Conservation (phyloP, 1,140 invertebrate genomes). For the Goniozus legneri region DNA sequence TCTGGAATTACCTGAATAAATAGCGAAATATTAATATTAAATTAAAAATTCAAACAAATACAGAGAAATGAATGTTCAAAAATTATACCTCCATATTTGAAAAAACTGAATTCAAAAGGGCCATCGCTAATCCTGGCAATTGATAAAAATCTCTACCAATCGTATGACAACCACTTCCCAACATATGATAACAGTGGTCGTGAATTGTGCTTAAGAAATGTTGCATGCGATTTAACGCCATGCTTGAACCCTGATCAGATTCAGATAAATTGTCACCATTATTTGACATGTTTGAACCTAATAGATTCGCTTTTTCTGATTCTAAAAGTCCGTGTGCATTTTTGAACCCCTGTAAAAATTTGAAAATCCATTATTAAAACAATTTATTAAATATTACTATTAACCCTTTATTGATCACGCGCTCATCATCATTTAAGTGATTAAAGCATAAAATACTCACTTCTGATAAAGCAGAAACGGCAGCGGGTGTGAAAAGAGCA, state of each 20-base stretch:
- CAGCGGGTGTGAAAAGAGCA: constrained; percentile 71
- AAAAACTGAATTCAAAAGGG: constrained; percentile 64
- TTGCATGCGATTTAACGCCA: constrained; percentile 76
- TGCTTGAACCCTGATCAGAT: constrained; percentile 48
- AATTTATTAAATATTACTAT: constrained; percentile 7
- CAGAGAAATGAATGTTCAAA: not conserved
- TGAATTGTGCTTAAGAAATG: constrained; percentile 68
- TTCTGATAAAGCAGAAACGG: constrained; percentile 60
- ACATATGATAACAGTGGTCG: constrained; percentile 74
- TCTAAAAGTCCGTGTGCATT: constrained; percentile 69
- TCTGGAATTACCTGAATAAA: constrained; percentile 69
- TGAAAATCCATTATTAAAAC: too few relatives aligned
- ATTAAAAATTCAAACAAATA: too few relatives aligned
- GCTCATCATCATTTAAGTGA: too few relatives aligned
- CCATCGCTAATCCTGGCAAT: constrained; percentile 62
- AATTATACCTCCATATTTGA: constrained; percentile 63
- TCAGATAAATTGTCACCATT: constrained; percentile 50
- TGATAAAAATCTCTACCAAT: constrained; percentile 81
- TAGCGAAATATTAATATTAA: too few relatives aligned
- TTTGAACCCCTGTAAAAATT: constrained; percentile 61
- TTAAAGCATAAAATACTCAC: constrained; percentile 37
- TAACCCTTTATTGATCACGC: not conserved
- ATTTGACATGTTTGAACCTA: constrained; percentile 57
- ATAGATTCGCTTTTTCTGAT: constrained; percentile 65
- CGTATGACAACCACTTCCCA: constrained; percentile 71